These are phyloP conservation scores for Sebastes itinus DNA, from an alignment of 2,797 vertebrate genomes.

Conservation along the genomic window DNA sequence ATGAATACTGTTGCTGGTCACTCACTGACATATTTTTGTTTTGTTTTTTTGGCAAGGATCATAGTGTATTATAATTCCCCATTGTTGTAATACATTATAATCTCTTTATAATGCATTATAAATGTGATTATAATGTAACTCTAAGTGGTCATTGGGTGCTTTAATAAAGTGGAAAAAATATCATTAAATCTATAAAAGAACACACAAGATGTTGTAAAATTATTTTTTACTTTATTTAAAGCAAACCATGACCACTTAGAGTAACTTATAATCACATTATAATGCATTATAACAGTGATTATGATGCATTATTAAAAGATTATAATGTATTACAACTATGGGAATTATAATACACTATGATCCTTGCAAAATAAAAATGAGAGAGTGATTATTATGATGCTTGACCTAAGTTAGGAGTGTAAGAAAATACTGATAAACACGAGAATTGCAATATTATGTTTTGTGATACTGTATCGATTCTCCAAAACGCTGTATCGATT, in stretches of 20 bases:
- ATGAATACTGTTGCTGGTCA: too few species aligned
- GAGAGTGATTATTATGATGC: too few species aligned
- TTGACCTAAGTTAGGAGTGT: too few species aligned
- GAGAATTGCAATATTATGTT: accelerated
- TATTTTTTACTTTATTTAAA: not conserved
- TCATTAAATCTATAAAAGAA: too few species aligned
- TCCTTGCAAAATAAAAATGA: too few species aligned
- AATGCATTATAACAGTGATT: not conserved
- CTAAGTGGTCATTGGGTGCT: not conserved
- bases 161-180: not conserved
- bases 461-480: too few species aligned
- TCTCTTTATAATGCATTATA: not conserved
- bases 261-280: not conserved
- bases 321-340: not conserved
- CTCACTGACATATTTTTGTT: too few species aligned
- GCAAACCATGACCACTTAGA: not conserved
- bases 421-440: too few species aligned
- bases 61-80: too few species aligned
- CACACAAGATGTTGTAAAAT: accelerated
- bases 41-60: not conserved
- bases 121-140: not conserved
- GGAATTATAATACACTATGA: too few species aligned
- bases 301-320: accelerated
- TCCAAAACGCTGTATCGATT: too few species aligned
- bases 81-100: not conserved